Evolutionary conservation across 1,140 invertebrate genomes (phyloP).

Genomic region (Prorops nasuta): DNA sequence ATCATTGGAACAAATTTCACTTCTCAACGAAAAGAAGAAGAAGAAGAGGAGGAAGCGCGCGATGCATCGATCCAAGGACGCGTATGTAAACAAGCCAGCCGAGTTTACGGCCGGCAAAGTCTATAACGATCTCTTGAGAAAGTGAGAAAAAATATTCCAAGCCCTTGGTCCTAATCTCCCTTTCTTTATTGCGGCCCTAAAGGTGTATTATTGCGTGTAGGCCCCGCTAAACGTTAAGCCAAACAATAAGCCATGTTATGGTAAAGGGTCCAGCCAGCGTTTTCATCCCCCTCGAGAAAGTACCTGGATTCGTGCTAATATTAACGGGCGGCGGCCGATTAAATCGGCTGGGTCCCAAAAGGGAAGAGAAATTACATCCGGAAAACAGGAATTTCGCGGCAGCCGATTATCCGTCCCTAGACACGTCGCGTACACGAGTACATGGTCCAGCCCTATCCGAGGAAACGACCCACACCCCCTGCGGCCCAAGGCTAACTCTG

Average conservation of each 20-base stretch:
- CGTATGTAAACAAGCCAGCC: neutral
- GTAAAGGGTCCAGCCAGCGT: too few species aligned
- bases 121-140: neutral
- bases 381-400: conserved; percentile 25
- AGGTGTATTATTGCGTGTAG: too few species aligned
- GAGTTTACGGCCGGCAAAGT: neutral
- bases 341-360: too few species aligned
- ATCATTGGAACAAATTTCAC: too few species aligned
- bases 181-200: neutral
- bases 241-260: neutral
- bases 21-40: too few species aligned
- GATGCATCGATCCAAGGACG: neutral
- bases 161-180: conserved; percentile 5
- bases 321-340: too few species aligned
- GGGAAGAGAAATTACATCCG: neutral
- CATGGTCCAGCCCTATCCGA: too few species aligned
- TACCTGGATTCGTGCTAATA: too few species aligned
- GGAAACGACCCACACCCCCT: too few species aligned
- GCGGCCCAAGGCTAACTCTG: too few species aligned
- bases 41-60: neutral
- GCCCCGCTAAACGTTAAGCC: neutral
- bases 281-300: too few species aligned
- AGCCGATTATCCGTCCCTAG: conserved; percentile 38
- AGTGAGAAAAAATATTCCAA: conserved; percentile 2
- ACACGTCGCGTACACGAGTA: too few species aligned